Conservation (phyloP, 2,888 invertebrate species). For the Lepetodrilus schrolli region DNA sequence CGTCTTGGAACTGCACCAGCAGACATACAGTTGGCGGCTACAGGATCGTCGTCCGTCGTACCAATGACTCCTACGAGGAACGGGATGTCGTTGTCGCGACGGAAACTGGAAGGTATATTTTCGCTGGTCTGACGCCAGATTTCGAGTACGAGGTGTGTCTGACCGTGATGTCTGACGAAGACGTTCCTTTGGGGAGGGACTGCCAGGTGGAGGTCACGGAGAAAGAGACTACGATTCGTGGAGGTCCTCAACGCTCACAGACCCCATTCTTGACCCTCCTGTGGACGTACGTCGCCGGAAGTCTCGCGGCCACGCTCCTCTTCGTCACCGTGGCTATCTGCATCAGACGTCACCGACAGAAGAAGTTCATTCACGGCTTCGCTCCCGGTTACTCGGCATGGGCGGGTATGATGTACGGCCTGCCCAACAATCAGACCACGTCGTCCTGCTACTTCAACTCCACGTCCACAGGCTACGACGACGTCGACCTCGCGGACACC, state of each 20-base stretch:
- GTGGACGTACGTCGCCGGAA: slow-evolving; percentile 36
- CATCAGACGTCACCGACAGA: slow-evolving; percentile 24
- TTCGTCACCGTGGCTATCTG: slow-evolving; percentile 36
- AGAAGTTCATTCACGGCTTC: slow-evolving; percentile 25
- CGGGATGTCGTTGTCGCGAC: slow-evolving; percentile 30
- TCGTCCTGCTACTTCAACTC: slow-evolving; percentile 38
- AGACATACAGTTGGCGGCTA: slow-evolving; percentile 28
- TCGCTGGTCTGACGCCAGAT: slow-evolving; percentile 23
- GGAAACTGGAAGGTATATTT: slow-evolving; percentile 29
- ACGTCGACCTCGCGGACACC: slow-evolving; percentile 16
- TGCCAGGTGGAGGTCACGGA: slow-evolving; percentile 24
- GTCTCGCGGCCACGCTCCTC: slow-evolving; percentile 34
- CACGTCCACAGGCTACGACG: slow-evolving; percentile 21
- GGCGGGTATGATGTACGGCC: slow-evolving; percentile 30
- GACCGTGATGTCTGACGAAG: slow-evolving; percentile 31
- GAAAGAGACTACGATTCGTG: not conserved
- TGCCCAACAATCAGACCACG: slow-evolving; percentile 18
- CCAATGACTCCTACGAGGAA: slow-evolving; percentile 34
- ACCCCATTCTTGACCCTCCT: slow-evolving; percentile 32
- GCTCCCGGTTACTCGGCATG: slow-evolving; percentile 37
- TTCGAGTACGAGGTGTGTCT: slow-evolving; percentile 36
- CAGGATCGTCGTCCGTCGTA: slow-evolving; percentile 29
- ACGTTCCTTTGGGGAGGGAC: slow-evolving; percentile 33
- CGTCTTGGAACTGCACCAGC: slow-evolving; percentile 33
- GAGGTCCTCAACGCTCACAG: not conserved